Percentiles rank a stretch among this genome's conserved stretches.
phyloP scores from a whole-genome alignment of 2,888 invertebrate genomes.

The Elysia crispata region DNA sequence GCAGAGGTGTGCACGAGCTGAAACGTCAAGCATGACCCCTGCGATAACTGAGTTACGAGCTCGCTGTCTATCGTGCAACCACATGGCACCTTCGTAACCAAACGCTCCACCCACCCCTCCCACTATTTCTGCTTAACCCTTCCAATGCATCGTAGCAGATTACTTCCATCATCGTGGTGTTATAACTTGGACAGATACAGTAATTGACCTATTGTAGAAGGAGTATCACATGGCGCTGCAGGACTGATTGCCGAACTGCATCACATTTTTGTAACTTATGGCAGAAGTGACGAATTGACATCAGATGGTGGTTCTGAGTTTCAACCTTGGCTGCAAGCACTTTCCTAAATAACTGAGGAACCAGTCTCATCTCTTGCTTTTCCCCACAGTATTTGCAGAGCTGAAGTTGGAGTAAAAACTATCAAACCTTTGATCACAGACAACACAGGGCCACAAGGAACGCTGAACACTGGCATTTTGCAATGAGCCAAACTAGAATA shows the following conservation, averaged over 20 bases:
- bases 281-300: slow-evolving; percentile 61
- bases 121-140: slow-evolving; percentile 53
- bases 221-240: slow-evolving; percentile 48
- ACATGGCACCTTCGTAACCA: slow-evolving; percentile 57
- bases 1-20: slow-evolving; percentile 57
- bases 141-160: slow-evolving; percentile 36
- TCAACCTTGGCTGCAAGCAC: background rate
- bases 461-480: slow-evolving; percentile 33
- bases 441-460: slow-evolving; percentile 58
- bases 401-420: slow-evolving; percentile 63
- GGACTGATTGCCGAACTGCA: slow-evolving; percentile 55
- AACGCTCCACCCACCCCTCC: slow-evolving; percentile 53
- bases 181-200: slow-evolving; percentile 59
- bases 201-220: slow-evolving; percentile 56
- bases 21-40: slow-evolving; percentile 53
- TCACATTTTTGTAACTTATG: slow-evolving; percentile 57
- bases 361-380: slow-evolving; percentile 61
- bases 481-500: slow-evolving; percentile 56
- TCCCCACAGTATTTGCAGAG: slow-evolving; percentile 61
- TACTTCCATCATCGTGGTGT: slow-evolving; percentile 49
- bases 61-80: slow-evolving; percentile 52
- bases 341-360: slow-evolving; percentile 61
- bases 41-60: slow-evolving; percentile 24
- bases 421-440: slow-evolving; percentile 60
- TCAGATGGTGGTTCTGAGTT: slow-evolving; percentile 52